Conservation (phyloP, 2,888 invertebrate species). For the Diarsia mendica region DNA sequence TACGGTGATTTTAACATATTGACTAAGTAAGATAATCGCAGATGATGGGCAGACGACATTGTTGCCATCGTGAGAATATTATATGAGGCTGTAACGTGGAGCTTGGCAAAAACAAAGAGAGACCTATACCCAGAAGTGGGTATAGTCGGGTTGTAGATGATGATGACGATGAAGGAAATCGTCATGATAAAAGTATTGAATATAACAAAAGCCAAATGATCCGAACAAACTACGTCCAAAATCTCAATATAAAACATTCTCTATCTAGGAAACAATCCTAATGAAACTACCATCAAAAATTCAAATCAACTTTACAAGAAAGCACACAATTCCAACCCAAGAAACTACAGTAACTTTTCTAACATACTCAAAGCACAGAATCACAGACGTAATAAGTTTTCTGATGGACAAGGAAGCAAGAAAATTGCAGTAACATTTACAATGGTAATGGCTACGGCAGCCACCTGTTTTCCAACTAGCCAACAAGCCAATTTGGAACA, state of each 20-base stretch:
- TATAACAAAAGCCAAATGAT: background rate
- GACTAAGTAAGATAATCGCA: background rate
- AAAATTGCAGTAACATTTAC: conserved; percentile 83
- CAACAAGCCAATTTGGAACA: conserved; percentile 81
- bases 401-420: conserved; percentile 79
- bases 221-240: background rate
- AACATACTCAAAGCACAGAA: conserved; percentile 49
- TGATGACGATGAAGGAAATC: too few relatives aligned
- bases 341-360: conserved; percentile 50
- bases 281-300: background rate
- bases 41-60: too few relatives aligned
- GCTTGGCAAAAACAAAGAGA: too few relatives aligned
- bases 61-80: too few relatives aligned
- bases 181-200: too few relatives aligned
- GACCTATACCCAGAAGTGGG: too few relatives aligned
- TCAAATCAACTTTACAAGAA: conserved; percentile 12
- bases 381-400: conserved; percentile 64
- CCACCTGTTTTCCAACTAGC: conserved; percentile 76
- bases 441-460: conserved; percentile 80
- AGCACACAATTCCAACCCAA: conserved; percentile 8
- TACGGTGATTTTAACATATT: background rate
- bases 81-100: too few relatives aligned
- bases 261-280: background rate
- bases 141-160: too few relatives aligned
- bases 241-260: background rate